phyloP scores from a whole-genome alignment of 2,797 vertebrate species.

The Scyliorhinus canicula region DNA sequence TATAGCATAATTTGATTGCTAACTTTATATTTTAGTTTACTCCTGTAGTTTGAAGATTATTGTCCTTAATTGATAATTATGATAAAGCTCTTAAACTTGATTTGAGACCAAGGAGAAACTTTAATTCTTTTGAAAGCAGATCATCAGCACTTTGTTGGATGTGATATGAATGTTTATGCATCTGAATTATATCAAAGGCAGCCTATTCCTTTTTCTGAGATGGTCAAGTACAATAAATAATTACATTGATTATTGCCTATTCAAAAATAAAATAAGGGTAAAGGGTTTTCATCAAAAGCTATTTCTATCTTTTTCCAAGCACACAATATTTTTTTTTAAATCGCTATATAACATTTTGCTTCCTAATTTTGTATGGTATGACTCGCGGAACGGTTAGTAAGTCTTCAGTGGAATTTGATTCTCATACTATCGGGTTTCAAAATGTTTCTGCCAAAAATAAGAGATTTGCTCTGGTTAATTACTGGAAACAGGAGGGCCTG shows the following conservation, averaged over 20 bases:
- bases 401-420: neutral
- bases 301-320: neutral
- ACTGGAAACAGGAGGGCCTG: neutral
- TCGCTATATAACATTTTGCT: neutral
- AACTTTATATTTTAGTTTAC: neutral
- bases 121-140: neutral
- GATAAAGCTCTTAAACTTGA: neutral
- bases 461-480: neutral
- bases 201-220: neutral
- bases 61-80: neutral
- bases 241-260: neutral
- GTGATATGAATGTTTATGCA: neutral
- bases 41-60: neutral
- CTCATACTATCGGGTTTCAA: neutral
- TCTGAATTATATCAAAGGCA: neutral
- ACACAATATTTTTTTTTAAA: neutral
- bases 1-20: conserved; percentile 49
- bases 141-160: neutral
- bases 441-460: neutral
- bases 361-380: neutral
- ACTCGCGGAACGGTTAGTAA: neutral
- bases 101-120: neutral
- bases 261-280: neutral
- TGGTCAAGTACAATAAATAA: neutral
- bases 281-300: neutral